These are phyloP conservation scores for Melieria picta DNA, from an alignment of 2,888 invertebrate species.

Conservation along the genomic window DNA sequence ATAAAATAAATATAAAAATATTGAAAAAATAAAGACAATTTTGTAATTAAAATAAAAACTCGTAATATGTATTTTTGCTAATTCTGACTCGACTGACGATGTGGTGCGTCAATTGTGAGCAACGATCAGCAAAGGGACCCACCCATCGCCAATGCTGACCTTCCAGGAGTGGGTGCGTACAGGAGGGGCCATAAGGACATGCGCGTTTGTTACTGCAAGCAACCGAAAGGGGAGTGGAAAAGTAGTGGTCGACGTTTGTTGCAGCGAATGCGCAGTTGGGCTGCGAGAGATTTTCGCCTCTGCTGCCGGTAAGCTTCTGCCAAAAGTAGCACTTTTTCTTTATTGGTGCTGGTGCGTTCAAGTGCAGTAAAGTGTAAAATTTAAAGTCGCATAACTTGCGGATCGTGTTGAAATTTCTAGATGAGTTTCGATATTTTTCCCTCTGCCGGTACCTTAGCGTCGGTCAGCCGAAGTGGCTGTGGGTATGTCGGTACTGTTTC, in stretches of 20 bases:
- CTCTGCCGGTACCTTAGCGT: not conserved
- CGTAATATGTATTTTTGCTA: too few species aligned
- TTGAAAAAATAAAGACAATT: too few species aligned
- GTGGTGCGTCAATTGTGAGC: too few species aligned
- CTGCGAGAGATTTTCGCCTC: not conserved
- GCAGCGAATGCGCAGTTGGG: not conserved
- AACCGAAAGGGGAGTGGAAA: not conserved
- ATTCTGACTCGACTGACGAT: too few species aligned
- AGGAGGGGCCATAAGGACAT: constrained; percentile 15
- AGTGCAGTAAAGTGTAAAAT: constrained; percentile 39
- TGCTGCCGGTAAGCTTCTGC: not conserved
- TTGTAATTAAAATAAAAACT: too few species aligned
- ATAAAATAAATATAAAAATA: not conserved
- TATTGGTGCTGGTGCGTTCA: constrained; percentile 2
- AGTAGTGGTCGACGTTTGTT: not conserved
- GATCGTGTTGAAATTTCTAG: constrained; percentile 39
- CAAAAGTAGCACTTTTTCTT: not conserved
- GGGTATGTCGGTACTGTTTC: too few species aligned
- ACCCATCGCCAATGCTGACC: too few species aligned
- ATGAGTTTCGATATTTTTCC: constrained; percentile 12
- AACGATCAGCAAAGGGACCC: too few species aligned
- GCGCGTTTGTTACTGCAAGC: constrained; percentile 21
- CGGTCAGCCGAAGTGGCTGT: too few species aligned
- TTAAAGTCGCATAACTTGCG: constrained; percentile 39
- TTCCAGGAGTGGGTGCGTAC: too few species aligned